phyloP scores from a whole-genome alignment of 1,140 invertebrate species.

The Trichonephila inaurata region DNA sequence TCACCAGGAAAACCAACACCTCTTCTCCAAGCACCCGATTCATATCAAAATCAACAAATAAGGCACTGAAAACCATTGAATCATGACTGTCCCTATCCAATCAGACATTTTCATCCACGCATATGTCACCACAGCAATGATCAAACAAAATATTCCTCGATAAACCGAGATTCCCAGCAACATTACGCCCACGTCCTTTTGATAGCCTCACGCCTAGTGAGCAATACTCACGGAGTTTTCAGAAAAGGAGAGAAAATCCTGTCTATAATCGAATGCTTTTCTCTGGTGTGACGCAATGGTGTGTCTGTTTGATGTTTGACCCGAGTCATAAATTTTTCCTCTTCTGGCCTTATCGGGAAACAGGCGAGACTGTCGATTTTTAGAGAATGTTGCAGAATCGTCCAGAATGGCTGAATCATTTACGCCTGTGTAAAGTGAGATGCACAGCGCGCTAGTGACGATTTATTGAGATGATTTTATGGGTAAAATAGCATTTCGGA shows the following conservation, averaged over 20 bases:
- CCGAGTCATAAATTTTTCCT: background rate
- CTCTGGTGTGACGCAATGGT: background rate
- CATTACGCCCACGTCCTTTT: background rate
- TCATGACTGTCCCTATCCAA: background rate
- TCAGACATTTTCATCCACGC: background rate
- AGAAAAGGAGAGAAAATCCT: background rate
- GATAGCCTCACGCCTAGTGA: background rate
- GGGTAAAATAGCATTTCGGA: too few species aligned
- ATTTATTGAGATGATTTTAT: too few species aligned
- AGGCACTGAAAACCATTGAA: background rate
- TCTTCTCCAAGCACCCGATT: background rate
- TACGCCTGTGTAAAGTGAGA: too few species aligned
- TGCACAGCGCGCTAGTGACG: too few species aligned
- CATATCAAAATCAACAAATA: background rate
- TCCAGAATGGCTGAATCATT: too few species aligned
- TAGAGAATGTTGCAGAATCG: too few species aligned
- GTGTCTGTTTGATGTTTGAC: background rate
- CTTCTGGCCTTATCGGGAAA: constrained; percentile 5
- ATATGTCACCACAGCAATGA: background rate
- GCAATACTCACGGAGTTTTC: background rate
- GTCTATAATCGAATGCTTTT: background rate
- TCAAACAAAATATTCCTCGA: background rate
- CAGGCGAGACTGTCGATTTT: background rate
- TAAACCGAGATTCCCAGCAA: background rate
- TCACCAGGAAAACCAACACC: too few species aligned